Conservation (phyloP, 2,797 vertebrate species). For the Darevskia mixta region DNA sequence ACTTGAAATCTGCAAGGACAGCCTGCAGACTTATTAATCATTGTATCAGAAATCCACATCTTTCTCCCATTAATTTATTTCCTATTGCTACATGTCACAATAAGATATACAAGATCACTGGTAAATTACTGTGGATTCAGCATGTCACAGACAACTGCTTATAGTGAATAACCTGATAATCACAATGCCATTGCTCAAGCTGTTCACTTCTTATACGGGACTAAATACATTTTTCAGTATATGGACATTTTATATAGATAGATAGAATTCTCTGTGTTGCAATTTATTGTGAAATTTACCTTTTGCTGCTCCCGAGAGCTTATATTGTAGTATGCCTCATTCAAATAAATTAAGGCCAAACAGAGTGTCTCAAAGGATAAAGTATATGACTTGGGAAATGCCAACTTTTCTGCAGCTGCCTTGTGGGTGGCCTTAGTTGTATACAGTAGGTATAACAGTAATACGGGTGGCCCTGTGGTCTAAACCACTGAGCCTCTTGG, state of each 20-base stretch:
- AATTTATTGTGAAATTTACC: slow-evolving; percentile 71
- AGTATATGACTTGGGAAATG: background rate
- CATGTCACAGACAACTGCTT: slow-evolving; percentile 7
- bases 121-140: slow-evolving; percentile 11
- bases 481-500: no score
- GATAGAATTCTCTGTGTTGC: slow-evolving; percentile 14
- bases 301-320: slow-evolving; percentile 52
- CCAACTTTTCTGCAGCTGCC: background rate
- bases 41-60: slow-evolving; percentile 27
- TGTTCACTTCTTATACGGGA: background rate
- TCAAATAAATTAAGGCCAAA: background rate
- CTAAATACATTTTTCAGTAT: background rate
- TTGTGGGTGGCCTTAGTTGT: background rate
- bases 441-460: background rate
- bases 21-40: slow-evolving; percentile 34
- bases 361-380: background rate
- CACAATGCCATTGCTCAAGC: background rate
- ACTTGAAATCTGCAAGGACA: slow-evolving; percentile 14
- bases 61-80: slow-evolving; percentile 13
- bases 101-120: background rate
- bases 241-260: background rate
- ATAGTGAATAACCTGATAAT: background rate
- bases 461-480: no score
- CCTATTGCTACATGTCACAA: background rate
- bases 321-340: slow-evolving; percentile 72